Evolutionary conservation across 2,797 vertebrate genomes (phyloP).

Genomic region (Danio jaintianensis): DNA sequence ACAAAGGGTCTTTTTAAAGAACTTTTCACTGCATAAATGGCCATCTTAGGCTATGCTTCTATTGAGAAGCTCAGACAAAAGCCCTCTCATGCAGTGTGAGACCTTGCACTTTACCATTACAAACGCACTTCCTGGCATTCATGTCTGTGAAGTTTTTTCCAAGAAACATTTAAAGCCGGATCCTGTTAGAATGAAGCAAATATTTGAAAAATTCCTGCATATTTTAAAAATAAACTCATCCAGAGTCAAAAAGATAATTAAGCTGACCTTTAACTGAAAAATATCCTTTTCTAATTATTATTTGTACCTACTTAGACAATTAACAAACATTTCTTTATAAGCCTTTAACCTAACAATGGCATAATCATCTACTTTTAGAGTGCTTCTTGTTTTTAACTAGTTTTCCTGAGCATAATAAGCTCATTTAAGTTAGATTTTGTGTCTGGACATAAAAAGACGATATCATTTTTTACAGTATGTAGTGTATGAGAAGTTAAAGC

Average conservation of each 20-base stretch:
- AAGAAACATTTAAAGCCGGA: not conserved
- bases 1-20: not conserved
- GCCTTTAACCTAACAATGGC: too few species aligned
- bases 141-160: not conserved
- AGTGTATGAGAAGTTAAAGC: too few species aligned
- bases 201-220: slow-evolving; percentile 5
- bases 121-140: slow-evolving; percentile 7
- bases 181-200: slow-evolving; percentile 3
- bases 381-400: too few species aligned
- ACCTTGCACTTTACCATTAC: slow-evolving; percentile 26
- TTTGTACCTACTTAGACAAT: not conserved
- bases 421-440: too few species aligned
- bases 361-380: too few species aligned
- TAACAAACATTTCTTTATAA: too few species aligned
- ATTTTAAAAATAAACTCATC: not conserved
- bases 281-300: not conserved
- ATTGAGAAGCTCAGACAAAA: slow-evolving; percentile 22
- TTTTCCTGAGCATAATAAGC: too few species aligned
- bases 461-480: too few species aligned
- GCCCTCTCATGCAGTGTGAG: slow-evolving; percentile 20
- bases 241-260: not conserved
- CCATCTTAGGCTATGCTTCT: not conserved
- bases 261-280: not conserved
- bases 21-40: not conserved
- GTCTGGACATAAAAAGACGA: too few species aligned